Evolutionary conservation across 2,113 vertebrate genomes (phyloP).

Genomic region (Argyrosomus japonicus): DNA sequence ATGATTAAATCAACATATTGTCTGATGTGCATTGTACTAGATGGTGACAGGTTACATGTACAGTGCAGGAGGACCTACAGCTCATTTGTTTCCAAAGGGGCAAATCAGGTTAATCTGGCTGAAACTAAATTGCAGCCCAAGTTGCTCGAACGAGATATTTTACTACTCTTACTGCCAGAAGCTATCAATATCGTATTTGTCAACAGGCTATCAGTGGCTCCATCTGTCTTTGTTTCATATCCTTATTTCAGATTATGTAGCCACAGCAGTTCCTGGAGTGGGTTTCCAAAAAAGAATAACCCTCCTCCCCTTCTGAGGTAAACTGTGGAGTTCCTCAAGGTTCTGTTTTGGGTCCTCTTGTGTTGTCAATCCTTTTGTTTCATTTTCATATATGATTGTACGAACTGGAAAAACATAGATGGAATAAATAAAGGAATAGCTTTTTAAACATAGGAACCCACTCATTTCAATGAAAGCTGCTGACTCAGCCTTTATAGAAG

Average conservation of each 20-base stretch:
- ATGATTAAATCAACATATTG: neutral
- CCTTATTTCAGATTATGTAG: neutral
- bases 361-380: neutral
- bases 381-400: neutral
- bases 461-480: no score
- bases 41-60: neutral
- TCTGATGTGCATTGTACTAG: neutral
- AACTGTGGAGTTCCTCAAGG: neutral
- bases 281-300: neutral
- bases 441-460: no score
- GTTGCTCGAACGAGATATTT: neutral
- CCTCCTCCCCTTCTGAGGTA: neutral
- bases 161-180: neutral
- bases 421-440: no score
- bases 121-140: no score
- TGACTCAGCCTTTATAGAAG: no score
- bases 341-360: neutral
- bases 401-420: no score
- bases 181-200: neutral
- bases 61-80: neutral
- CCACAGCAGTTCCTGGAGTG: neutral
- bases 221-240: neutral
- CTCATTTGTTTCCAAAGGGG: neutral
- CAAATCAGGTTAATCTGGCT: neutral
- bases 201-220: neutral